These are phyloP conservation scores for Ceratoteleas bidentatus DNA, from an alignment of 1,140 invertebrate species.

Conservation along the genomic window DNA sequence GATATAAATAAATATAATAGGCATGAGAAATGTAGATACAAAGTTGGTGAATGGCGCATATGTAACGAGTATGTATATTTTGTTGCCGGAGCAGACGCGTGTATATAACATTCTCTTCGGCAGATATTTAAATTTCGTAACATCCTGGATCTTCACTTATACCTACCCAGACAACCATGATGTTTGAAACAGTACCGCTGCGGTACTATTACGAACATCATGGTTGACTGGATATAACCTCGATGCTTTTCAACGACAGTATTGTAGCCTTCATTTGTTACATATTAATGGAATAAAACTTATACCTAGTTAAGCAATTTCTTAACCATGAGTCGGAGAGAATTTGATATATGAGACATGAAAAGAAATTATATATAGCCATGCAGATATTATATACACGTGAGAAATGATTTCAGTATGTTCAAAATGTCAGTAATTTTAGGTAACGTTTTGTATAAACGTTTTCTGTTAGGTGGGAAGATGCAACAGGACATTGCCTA, in stretches of 20 bases:
- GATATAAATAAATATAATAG: slow-evolving; percentile 38
- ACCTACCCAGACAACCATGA: too few relatives aligned
- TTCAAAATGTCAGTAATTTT: too few relatives aligned
- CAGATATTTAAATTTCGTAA: slow-evolving; percentile 50
- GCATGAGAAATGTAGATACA: slow-evolving; percentile 46
- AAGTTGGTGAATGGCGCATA: slow-evolving; percentile 28
- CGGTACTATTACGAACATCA: too few relatives aligned
- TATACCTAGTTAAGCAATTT: slow-evolving; percentile 9
- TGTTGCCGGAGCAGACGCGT: slow-evolving; percentile 33
- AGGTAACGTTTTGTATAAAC: slow-evolving; percentile 31
- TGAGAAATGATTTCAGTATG: slow-evolving; percentile 16
- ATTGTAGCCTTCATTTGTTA: slow-evolving; percentile 41
- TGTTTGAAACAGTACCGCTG: too few relatives aligned
- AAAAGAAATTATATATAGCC: slow-evolving; percentile 6
- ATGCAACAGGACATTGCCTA: slow-evolving; percentile 22
- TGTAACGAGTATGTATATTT: slow-evolving; percentile 40
- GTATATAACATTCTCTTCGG: slow-evolving; percentile 44
- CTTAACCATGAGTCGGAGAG: slow-evolving; percentile 6
- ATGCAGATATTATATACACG: background rate
- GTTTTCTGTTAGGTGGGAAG: slow-evolving; percentile 5
- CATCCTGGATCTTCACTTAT: slow-evolving; percentile 34
- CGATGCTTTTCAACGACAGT: slow-evolving; percentile 48
- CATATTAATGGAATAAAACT: slow-evolving; percentile 24
- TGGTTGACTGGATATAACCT: too few relatives aligned
- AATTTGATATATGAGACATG: background rate